Evolutionary conservation across 35 echinoderm and acorn worm genomes (phyloP), one percentile per base, ranked within the genome.

Genomic region (Patiria miniata): DNA sequence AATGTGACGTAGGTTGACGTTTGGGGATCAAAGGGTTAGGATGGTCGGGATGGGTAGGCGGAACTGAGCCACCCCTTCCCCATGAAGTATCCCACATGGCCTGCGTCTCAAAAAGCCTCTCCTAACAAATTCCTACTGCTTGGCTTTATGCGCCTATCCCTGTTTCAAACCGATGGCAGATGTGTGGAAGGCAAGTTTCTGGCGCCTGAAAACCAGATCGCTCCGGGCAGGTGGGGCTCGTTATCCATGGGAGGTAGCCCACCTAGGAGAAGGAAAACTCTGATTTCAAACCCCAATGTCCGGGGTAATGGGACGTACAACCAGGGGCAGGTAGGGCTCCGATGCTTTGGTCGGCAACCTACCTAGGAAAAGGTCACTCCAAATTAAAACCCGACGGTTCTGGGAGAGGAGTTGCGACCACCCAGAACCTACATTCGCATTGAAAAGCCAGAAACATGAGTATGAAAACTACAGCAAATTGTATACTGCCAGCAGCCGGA

Each of bases 81-180:
- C n/a, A 32, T 79, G 2, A 79, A 79, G n/a, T 79, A 50, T 37
- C 78, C 78, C 78, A 79, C n/a, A 36, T 19, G 78, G 78, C n/a
- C 34, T 36, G 78, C 78, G 78, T 79, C 78, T 79, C 78, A 17
- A 18, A 79, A 39, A 79, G 78, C 78, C 42, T 79, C 78, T 79
- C 78, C 78, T 79, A 79, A 79, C 42, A 40, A 79, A 79, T n/a
- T 37, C 78, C 78, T 79, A 79, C 78, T 79, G 78, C 78, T 79
- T 50, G 78, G 78, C 78, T 79, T 79, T 33, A 14, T 23, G 78
- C n/a, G 30, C 78, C 78, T 12, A 18, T 23, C 78, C 78, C 22
- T 79, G 78, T 37, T 79, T 79, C 8, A 40, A 39, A 79, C 78
- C n/a, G 42, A 79, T 9, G 34, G 78, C 78, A 79, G 78, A 40